phyloP scores from a whole-genome alignment of 1,140 invertebrate species.

The Lepidotrigona ventralis region DNA sequence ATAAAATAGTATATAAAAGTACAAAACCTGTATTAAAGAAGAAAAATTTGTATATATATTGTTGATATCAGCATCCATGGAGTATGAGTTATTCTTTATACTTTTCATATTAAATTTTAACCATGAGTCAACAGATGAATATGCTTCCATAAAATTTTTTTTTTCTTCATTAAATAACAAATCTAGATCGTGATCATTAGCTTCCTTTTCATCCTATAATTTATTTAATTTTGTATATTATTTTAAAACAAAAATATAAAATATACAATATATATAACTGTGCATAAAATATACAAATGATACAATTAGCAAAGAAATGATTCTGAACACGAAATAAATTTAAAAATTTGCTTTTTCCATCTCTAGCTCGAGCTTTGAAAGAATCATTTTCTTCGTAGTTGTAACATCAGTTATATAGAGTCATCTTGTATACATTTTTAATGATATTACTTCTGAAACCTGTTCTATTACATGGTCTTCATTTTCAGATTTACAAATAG shows the following conservation, averaged over 20 bases:
- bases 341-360: background rate
- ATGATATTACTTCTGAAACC: background rate
- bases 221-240: background rate
- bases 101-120: background rate
- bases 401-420: background rate
- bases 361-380: background rate
- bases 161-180: conserved; percentile 9
- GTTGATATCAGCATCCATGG: conserved; percentile 48
- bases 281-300: background rate
- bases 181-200: background rate
- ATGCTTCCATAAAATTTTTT: conserved; percentile 48
- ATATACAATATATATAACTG: background rate
- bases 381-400: background rate
- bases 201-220: conserved; percentile 23
- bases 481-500: background rate
- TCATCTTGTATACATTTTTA: background rate
- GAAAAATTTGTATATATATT: conserved; percentile 46
- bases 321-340: background rate
- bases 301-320: background rate
- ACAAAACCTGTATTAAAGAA: conserved; percentile 52
- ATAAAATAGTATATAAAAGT: background rate
- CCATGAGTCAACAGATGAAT: conserved; percentile 26
- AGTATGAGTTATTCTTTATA: background rate
- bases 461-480: background rate
- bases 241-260: background rate